phyloP scores from a whole-genome alignment of 2,113 vertebrate species.

The Arizona elegans region DNA sequence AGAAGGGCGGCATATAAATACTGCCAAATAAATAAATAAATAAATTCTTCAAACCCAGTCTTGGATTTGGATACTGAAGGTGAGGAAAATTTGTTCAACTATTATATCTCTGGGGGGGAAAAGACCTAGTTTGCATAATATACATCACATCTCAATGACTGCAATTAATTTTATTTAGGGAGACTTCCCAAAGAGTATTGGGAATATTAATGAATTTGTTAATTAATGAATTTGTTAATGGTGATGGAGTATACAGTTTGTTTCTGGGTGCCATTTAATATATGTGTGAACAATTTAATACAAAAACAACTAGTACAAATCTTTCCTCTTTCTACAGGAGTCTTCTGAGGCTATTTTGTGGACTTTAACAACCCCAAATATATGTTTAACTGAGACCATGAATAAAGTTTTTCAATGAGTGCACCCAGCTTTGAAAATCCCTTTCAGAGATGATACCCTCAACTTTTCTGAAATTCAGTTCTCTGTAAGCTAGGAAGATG shows the following conservation, averaged over 20 bases:
- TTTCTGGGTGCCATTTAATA: not conserved
- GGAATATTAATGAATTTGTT: not conserved
- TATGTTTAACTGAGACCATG: not conserved
- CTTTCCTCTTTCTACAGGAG: not conserved
- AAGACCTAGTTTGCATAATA: not conserved
- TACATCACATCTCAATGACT: not conserved
- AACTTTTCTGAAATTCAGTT: not conserved
- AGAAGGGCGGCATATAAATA: too few species aligned
- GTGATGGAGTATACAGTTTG: not conserved
- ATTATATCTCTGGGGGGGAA: not conserved
- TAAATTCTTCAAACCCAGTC: not conserved
- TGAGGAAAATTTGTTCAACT: not conserved
- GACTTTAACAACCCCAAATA: not conserved
- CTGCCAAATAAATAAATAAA: too few species aligned
- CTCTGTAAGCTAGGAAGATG: not conserved
- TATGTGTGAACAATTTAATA: not conserved
- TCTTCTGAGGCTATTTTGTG: not conserved
- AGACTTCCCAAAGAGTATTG: too few species aligned
- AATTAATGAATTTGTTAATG: not conserved
- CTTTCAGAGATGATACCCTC: not conserved
- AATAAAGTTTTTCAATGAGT: not conserved
- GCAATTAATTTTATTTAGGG: not conserved
- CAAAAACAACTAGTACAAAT: not conserved
- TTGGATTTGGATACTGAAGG: not conserved
- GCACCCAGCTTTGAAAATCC: not conserved